Conservation (phyloP, 2,888 invertebrate species). For the Agriopis leucophaearia region DNA sequence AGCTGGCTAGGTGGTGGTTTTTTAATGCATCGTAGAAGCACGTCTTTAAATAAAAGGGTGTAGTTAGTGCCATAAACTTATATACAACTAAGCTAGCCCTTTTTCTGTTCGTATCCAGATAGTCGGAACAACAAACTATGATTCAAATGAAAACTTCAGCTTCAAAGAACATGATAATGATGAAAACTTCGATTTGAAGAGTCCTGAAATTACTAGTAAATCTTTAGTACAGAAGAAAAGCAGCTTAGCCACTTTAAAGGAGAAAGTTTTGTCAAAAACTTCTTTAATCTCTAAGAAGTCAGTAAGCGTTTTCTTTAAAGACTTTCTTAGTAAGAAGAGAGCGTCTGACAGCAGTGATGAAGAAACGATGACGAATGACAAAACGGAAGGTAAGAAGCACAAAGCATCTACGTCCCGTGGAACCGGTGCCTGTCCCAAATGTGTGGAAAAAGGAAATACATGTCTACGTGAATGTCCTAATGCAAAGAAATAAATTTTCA, state of each 20-base stretch:
- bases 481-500: slow-evolving; percentile 39
- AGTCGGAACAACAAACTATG: slow-evolving; percentile 1
- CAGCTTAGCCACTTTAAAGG: background rate
- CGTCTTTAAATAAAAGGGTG: too few relatives aligned
- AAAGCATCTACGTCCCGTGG: slow-evolving; percentile 1
- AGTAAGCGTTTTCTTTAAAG: background rate
- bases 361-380: background rate
- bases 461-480: slow-evolving; percentile 63
- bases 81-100: background rate
- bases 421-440: slow-evolving; percentile 55
- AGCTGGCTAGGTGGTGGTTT: too few relatives aligned
- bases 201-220: background rate
- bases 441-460: slow-evolving; percentile 55
- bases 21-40: too few relatives aligned
- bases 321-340: background rate
- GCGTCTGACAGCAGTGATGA: background rate
- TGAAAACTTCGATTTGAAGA: background rate
- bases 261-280: background rate
- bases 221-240: background rate
- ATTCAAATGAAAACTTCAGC: slow-evolving; percentile 32
- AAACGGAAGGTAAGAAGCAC: slow-evolving; percentile 8
- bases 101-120: slow-evolving; percentile 27
- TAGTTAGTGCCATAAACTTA: too few relatives aligned
- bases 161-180: slow-evolving; percentile 4
- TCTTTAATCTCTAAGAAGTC: background rate